Conservation (phyloP, 2,888 invertebrate species). For the Synergus japonicus region DNA sequence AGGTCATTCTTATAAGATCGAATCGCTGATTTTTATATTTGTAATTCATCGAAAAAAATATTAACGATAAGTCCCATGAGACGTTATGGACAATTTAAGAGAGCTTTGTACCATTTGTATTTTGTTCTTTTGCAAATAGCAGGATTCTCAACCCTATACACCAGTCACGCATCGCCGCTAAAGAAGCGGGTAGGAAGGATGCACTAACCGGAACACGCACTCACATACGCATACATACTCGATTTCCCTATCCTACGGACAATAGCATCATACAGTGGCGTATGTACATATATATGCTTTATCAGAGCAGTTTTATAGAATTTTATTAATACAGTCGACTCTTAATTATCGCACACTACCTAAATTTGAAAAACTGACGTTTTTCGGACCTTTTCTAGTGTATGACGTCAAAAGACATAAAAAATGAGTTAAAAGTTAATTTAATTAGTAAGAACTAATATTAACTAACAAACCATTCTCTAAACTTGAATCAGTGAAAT, state of each 20-base stretch:
- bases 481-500: too few relatives aligned
- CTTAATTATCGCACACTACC: too few relatives aligned
- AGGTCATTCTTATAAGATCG: neutral
- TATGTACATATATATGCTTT: neutral
- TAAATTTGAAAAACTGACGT: too few relatives aligned
- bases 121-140: constrained; percentile 31
- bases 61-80: neutral
- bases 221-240: neutral
- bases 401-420: too few relatives aligned
- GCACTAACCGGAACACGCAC: constrained; percentile 26
- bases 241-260: constrained; percentile 17
- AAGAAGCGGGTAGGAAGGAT: constrained; percentile 21
- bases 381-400: too few relatives aligned
- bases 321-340: neutral
- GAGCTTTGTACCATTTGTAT: neutral
- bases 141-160: constrained; percentile 27
- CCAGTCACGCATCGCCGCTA: constrained; percentile 8
- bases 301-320: neutral
- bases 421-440: too few relatives aligned
- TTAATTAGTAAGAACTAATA: too few relatives aligned
- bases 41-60: neutral
- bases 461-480: too few relatives aligned
- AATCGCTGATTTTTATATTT: neutral
- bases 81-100: neutral
- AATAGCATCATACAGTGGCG: constrained; percentile 25